Evolutionary conservation across 2,797 vertebrate genomes (phyloP), one percentile per base, ranked within the genome.

Genomic region (Gallinago stenura): DNA sequence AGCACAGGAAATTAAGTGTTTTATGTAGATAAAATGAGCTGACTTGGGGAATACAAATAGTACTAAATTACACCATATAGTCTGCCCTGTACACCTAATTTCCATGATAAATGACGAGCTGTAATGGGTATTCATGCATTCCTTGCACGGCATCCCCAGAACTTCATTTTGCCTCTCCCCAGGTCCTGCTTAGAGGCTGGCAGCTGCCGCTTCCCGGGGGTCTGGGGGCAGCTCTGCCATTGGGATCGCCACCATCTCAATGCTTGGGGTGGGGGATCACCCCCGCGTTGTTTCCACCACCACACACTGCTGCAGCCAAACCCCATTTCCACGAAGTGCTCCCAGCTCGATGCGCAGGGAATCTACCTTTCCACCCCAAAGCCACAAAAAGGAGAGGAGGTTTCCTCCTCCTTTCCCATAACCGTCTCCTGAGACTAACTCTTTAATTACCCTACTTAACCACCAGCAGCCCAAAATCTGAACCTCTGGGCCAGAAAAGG

Each of bases 11-110:
- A 91, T 83, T 75, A 91, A 89, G 48, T 62, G 45, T 22, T 89
- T 91, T 72, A 84, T 30, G 54, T 31, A 81, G 73, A 87, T 87
- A 83, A 92, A 93, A 87, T 57, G 43, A 76, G 75, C 62, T 95
- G 84, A 92, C 46, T 54, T 48, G 20, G 37, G 66, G 62, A 93
- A 92, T 75, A 87, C 43, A 87, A 84, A 84, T 10, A 79, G 50
- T 50, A 71, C 58, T 84, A 64, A 61, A 89, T 61, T 72, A 78
- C 54, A 77, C 46, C 37, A 45, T 22, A 58, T 3, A 66, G 53
- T 17, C 48, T 82, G 51, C 48, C 24, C 73, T 48, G 61, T 46
- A 81, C 53, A 90, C 8, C 10, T 71, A 16, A 95, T 73, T 93
- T 92, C 60, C 65, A 64, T 46, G 56, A 90, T 43, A 86, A 93